Conservation (phyloP, 2,797 vertebrate species). For the Gallinago nigripennis region DNA sequence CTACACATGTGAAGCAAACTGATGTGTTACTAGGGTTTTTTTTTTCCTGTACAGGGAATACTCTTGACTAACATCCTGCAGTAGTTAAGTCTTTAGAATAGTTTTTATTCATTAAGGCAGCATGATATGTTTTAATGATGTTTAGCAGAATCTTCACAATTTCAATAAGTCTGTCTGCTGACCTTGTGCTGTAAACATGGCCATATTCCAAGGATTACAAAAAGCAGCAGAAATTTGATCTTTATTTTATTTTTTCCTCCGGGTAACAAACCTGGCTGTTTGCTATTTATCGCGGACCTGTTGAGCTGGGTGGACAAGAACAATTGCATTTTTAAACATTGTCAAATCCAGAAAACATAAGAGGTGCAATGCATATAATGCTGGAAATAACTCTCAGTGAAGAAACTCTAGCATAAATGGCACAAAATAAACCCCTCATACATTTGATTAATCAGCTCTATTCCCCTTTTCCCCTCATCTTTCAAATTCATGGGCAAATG, state of each 20-base stretch:
- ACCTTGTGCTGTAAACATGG: neutral
- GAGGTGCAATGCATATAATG: neutral
- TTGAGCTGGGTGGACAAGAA: neutral
- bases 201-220: neutral
- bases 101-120: neutral
- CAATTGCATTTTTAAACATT: neutral
- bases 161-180: neutral
- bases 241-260: neutral
- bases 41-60: neutral
- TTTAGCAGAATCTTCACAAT: neutral
- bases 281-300: neutral
- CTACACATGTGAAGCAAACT: neutral
- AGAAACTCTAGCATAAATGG: neutral
- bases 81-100: neutral
- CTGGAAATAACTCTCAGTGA: neutral
- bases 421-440: conserved; percentile 1
- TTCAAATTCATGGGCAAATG: conserved; percentile 60
- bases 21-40: neutral
- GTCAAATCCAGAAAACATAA: neutral
- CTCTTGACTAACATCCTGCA: neutral
- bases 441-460: conserved; percentile 37
- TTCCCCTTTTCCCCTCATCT: conserved; percentile 27
- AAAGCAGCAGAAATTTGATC: neutral
- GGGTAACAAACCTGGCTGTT: neutral
- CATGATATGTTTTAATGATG: neutral